Conservation (phyloP, 2,113 vertebrate species). For the Ailuropoda melanoleuca region DNA sequence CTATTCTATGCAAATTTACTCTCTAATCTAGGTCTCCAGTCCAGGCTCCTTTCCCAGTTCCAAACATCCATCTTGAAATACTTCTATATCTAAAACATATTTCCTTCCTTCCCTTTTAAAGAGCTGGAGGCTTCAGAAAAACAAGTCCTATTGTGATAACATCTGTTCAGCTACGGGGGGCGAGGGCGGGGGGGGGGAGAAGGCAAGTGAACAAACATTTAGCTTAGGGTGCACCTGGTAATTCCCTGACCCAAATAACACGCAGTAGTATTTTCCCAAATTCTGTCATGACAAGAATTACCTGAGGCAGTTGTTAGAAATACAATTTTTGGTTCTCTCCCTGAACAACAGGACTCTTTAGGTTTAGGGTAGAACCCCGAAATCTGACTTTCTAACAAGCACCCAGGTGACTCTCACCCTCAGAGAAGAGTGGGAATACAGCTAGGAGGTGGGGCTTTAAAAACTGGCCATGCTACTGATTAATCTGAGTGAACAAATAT, state of each 20-base stretch:
- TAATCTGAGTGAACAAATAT: background rate
- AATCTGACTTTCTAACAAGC: background rate
- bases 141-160: background rate
- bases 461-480: background rate
- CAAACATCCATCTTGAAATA: constrained; percentile 24
- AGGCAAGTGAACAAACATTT: background rate
- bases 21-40: background rate
- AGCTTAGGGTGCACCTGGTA: background rate
- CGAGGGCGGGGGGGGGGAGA: rapidly evolving
- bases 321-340: background rate
- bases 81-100: background rate
- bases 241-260: constrained; percentile 18
- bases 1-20: background rate
- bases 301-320: background rate
- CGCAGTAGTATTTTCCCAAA: background rate
- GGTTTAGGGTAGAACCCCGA: background rate
- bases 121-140: background rate
- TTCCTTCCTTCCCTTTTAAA: background rate
- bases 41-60: background rate
- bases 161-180: background rate
- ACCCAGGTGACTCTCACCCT: background rate
- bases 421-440: background rate
- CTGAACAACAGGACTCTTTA: background rate
- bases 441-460: background rate
- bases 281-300: constrained; percentile 17